These are phyloP conservation scores for Steromphala cineraria DNA, from an alignment of 2,888 invertebrate species.

Conservation along the genomic window DNA sequence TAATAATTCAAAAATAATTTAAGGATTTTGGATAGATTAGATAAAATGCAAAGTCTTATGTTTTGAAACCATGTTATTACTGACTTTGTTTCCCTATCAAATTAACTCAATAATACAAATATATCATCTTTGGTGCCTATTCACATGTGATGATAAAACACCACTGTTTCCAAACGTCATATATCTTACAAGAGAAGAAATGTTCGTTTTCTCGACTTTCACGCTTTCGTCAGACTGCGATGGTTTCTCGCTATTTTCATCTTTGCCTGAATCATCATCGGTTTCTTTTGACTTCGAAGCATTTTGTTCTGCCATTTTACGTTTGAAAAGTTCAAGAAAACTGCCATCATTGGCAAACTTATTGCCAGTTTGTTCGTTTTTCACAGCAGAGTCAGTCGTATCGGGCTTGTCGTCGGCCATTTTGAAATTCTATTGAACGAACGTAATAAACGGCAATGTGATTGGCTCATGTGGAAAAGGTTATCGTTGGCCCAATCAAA, in stretches of 20 bases:
- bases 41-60: too few relatives aligned
- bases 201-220: background rate
- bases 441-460: background rate
- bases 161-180: background rate
- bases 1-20: too few relatives aligned
- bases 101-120: background rate
- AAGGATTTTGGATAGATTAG: too few relatives aligned
- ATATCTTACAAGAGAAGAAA: constrained; percentile 6
- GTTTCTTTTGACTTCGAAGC: background rate
- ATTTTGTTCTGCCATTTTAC: constrained; percentile 82
- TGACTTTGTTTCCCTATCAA: background rate
- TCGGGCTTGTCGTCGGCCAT: background rate
- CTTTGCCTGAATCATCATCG: background rate
- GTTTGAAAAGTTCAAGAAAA: constrained; percentile 91
- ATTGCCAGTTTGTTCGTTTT: constrained; percentile 38
- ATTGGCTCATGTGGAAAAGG: background rate
- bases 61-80: background rate
- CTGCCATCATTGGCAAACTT: constrained; percentile 91
- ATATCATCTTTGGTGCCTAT: background rate
- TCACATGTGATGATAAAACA: background rate
- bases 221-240: background rate
- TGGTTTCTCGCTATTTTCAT: background rate
- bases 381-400: background rate
- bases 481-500: background rate
- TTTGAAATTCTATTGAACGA: background rate